phyloP scores from a whole-genome alignment of 2,888 invertebrate genomes.

The Cheilosia vulpina region DNA sequence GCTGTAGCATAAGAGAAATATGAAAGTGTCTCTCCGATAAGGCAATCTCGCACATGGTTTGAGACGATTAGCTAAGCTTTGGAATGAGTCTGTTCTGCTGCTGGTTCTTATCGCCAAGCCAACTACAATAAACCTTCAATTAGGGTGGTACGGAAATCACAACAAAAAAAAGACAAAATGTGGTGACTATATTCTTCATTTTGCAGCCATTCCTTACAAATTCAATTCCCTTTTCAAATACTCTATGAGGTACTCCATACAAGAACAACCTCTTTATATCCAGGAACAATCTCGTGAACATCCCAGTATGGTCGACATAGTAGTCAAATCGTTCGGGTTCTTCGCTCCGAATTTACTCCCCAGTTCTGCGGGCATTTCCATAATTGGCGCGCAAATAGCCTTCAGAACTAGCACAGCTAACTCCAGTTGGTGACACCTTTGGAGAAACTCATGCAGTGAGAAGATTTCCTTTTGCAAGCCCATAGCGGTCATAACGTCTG shows the following conservation, averaged over 20 bases:
- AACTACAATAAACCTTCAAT: no score
- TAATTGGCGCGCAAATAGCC: slow-evolving; percentile 82
- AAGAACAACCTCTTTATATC: slow-evolving; percentile 79
- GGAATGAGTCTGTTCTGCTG: no score
- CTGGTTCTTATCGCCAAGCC: no score
- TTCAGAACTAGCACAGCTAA: slow-evolving; percentile 80
- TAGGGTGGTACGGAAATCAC: no score
- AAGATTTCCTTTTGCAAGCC: slow-evolving; percentile 77
- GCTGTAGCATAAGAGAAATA: no score
- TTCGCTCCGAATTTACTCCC: slow-evolving; percentile 79
- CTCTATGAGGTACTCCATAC: slow-evolving; percentile 80
- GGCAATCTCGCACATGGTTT: no score
- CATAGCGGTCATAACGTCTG: slow-evolving; percentile 68
- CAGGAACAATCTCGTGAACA: slow-evolving; percentile 80
- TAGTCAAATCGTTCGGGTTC: slow-evolving; percentile 81
- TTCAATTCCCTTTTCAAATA: slow-evolving; percentile 75
- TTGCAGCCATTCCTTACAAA: not conserved
- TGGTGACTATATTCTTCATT: no score
- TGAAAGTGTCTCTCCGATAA: no score
- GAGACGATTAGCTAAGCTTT: no score
- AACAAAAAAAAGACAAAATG: no score
- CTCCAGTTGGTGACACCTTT: slow-evolving; percentile 80
- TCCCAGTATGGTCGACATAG: slow-evolving; percentile 82
- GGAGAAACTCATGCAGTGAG: slow-evolving; percentile 79
- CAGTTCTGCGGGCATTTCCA: slow-evolving; percentile 81